phyloP scores from a whole-genome alignment of 2,113 vertebrate genomes.

The Danionella cerebrum region DNA sequence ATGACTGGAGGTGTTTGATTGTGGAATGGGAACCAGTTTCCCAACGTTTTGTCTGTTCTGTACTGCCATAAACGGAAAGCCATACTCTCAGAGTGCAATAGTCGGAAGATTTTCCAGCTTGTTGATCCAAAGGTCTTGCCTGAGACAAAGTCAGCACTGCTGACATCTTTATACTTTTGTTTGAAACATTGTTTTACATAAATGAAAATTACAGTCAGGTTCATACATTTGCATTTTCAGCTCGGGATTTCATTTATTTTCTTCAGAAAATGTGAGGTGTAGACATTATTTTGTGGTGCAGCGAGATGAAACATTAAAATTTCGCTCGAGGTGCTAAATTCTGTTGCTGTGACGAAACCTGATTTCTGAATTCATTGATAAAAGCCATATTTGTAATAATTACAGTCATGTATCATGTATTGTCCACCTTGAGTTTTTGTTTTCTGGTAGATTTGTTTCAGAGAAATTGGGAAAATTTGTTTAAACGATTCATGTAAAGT shows the following conservation, averaged over 20 bases:
- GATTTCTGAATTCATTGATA: neutral
- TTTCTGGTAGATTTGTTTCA: neutral
- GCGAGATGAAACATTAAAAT: neutral
- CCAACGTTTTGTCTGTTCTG: neutral
- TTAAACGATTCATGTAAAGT: too few relatives aligned
- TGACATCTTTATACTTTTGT: too few relatives aligned
- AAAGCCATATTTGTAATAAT: neutral
- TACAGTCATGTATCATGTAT: neutral
- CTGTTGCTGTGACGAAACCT: neutral
- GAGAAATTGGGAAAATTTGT: too few relatives aligned
- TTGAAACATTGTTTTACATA: neutral
- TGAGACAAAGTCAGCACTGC: too few relatives aligned
- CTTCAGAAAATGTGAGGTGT: constrained; percentile 15
- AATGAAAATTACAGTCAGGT: neutral
- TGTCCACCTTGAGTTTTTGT: neutral
- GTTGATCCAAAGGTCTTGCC: neutral
- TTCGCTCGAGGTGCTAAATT: constrained; percentile 7
- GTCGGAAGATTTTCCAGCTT: neutral
- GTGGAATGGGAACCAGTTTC: neutral
- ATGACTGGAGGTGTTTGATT: constrained; percentile 10
- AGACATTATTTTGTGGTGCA: neutral
- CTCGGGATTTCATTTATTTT: constrained; percentile 9
- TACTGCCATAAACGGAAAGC: neutral
- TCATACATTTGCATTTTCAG: neutral
- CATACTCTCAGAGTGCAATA: constrained; percentile 1